A percentile compares a stretch with the other conserved stretches of the same genome.
phyloP scores from a whole-genome alignment of 1,140 invertebrate genomes.

The Saccostrea echinata region DNA sequence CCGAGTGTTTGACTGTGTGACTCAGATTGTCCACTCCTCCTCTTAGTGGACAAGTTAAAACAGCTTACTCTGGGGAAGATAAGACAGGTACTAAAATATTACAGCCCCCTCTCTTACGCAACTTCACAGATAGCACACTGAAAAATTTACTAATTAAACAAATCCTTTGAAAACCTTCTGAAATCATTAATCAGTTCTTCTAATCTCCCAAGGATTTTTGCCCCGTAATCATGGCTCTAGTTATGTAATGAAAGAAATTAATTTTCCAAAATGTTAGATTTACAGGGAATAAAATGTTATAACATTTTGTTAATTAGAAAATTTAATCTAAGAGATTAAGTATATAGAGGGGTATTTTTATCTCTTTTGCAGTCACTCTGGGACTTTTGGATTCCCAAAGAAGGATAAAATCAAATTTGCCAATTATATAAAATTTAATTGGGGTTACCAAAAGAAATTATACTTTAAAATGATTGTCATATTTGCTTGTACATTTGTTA shows the following conservation, averaged over 20 bases:
- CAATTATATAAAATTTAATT: too few relatives aligned
- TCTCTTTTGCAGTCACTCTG: too few relatives aligned
- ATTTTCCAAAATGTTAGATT: slow-evolving; percentile 32
- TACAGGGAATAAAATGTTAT: background rate
- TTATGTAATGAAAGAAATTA: slow-evolving; percentile 9
- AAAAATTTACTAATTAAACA: slow-evolving; percentile 17
- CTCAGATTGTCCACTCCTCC: background rate
- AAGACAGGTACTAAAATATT: slow-evolving; percentile 32
- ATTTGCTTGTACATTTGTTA: too few relatives aligned
- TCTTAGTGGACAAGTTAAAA: slow-evolving; percentile 11
- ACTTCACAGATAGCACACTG: background rate
- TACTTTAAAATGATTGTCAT: too few relatives aligned
- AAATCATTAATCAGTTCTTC: background rate
- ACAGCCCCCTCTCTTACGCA: background rate
- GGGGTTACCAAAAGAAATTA: too few relatives aligned
- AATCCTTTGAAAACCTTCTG: slow-evolving; percentile 24
- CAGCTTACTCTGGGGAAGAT: background rate
- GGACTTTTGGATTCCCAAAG: too few relatives aligned
- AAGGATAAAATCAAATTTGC: too few relatives aligned
- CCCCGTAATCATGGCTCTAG: background rate
- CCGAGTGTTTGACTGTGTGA: background rate
- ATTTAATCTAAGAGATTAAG: background rate
- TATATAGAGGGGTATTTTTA: too few relatives aligned
- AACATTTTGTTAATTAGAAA: slow-evolving; percentile 14
- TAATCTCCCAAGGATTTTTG: slow-evolving; percentile 13